Evolutionary conservation across 35 echinoderm and acorn worm genomes (phyloP).

Genomic region (Ptychodera flava): DNA sequence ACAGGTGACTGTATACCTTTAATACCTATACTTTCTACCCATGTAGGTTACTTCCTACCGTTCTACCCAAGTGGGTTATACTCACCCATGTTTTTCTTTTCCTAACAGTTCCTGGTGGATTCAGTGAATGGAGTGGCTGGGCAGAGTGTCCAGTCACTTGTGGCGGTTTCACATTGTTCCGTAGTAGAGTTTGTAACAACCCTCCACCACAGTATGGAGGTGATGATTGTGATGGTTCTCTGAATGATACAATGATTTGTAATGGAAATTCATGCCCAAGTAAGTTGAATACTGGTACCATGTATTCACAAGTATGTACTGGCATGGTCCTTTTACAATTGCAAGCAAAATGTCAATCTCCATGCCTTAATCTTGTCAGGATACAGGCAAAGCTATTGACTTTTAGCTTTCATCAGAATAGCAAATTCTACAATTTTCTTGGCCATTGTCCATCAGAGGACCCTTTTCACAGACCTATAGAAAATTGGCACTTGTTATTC

Average conservation of each 20-base stretch:
- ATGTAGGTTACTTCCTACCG: too few relatives aligned
- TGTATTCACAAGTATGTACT: not conserved
- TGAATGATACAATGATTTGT: conserved; percentile 8
- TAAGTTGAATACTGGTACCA: not conserved
- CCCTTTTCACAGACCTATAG: too few relatives aligned
- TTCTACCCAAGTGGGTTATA: too few relatives aligned
- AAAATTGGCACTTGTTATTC: too few relatives aligned
- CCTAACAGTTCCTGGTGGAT: conserved; percentile 55
- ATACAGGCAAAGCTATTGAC: not conserved
- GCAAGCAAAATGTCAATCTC: not conserved
- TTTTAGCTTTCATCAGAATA: not conserved
- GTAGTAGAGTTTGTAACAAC: conserved; percentile 40
- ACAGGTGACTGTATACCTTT: too few relatives aligned
- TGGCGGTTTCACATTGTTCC: conserved; percentile 32
- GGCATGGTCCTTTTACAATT: not conserved
- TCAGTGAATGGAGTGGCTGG: conserved; percentile 52
- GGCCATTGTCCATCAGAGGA: not conserved
- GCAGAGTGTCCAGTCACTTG: conserved; percentile 63
- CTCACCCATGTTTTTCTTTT: too few relatives aligned
- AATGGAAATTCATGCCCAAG: conserved; percentile 36
- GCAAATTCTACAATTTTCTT: not conserved
- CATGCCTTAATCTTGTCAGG: not conserved
- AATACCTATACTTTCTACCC: too few relatives aligned
- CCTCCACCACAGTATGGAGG: conserved; percentile 51
- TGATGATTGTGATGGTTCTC: conserved; percentile 23